These are phyloP conservation scores for Drosophila diplacantha DNA, from an alignment of 2,888 invertebrate species.

Conservation along the genomic window DNA sequence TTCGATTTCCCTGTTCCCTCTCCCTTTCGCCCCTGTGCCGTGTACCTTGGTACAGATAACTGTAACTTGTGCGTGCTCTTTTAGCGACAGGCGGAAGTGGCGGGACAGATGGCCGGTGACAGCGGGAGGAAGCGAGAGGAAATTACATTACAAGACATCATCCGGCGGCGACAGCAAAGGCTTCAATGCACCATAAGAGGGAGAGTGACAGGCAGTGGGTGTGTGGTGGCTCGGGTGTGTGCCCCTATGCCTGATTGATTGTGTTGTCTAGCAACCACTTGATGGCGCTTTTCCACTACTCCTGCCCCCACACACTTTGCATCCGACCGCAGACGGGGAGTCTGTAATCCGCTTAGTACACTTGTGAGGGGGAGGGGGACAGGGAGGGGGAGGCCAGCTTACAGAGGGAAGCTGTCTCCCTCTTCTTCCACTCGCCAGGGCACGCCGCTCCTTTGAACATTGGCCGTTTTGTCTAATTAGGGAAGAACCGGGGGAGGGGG, in stretches of 20 bases:
- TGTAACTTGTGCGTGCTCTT: slow-evolving; percentile 21
- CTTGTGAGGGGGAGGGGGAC: background rate
- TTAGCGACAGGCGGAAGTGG: background rate
- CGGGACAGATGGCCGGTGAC: slow-evolving; percentile 10
- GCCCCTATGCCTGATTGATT: slow-evolving; percentile 1
- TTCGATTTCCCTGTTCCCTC: slow-evolving; percentile 10
- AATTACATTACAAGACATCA: slow-evolving; percentile 30
- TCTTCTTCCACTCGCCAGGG: background rate
- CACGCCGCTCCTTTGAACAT: slow-evolving; percentile 2
- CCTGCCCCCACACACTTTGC: background rate
- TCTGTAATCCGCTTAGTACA: slow-evolving; percentile 24
- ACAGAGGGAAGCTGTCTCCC: background rate
- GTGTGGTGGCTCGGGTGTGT: background rate
- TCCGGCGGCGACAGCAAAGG: slow-evolving; percentile 10
- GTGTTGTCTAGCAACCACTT: slow-evolving; percentile 37
- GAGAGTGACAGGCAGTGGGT: slow-evolving; percentile 2
- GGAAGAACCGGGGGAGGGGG: background rate
- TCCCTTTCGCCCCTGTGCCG: background rate
- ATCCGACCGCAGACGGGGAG: slow-evolving; percentile 4
- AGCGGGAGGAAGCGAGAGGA: slow-evolving; percentile 22
- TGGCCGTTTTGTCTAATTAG: slow-evolving; percentile 20
- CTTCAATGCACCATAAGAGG: slow-evolving; percentile 11
- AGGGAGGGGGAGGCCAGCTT: background rate
- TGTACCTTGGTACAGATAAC: background rate
- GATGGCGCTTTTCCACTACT: background rate